Evolutionary conservation across 2,888 invertebrate species (phyloP).

Genomic region (Callyntrura sp.): DNA sequence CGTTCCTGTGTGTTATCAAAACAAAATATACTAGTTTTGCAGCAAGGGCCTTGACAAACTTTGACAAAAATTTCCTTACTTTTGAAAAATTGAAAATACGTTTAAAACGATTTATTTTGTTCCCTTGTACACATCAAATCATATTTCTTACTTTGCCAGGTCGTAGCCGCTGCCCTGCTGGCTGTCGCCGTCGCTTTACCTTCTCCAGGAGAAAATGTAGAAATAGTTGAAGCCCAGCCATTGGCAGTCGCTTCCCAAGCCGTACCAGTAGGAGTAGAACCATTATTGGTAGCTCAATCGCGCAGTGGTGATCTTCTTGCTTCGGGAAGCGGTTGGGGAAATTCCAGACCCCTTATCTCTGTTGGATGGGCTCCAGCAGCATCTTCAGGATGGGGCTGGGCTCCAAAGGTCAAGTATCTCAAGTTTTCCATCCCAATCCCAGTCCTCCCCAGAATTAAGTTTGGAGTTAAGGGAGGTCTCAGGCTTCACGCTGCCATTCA

Average conservation of each 20-base stretch:
- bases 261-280: conserved; percentile 40
- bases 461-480: conserved; percentile 82
- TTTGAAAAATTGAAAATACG: neutral
- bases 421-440: conserved; percentile 83
- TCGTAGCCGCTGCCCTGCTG: conserved; percentile 68
- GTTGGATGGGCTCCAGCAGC: conserved; percentile 72
- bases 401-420: conserved; percentile 81
- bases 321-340: conserved; percentile 60
- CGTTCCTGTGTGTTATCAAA: conserved; percentile 11
- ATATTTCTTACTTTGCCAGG: conserved; percentile 55
- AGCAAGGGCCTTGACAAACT: neutral
- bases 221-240: conserved; percentile 74
- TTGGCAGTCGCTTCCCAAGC: conserved; percentile 61
- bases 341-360: conserved; percentile 64
- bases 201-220: conserved; percentile 73
- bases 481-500: conserved; percentile 79
- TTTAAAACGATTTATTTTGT: neutral
- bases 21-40: too few species aligned
- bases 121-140: neutral
- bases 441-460: conserved; percentile 81
- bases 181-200: conserved; percentile 76
- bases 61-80: neutral
- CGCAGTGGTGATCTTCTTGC: conserved; percentile 65
- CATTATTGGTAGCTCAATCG: conserved; percentile 48
- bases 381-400: conserved; percentile 81